Base-by-base conservation (phyloP, 2,797 vertebrate genomes). In the Nyctalus aviator region DNA sequence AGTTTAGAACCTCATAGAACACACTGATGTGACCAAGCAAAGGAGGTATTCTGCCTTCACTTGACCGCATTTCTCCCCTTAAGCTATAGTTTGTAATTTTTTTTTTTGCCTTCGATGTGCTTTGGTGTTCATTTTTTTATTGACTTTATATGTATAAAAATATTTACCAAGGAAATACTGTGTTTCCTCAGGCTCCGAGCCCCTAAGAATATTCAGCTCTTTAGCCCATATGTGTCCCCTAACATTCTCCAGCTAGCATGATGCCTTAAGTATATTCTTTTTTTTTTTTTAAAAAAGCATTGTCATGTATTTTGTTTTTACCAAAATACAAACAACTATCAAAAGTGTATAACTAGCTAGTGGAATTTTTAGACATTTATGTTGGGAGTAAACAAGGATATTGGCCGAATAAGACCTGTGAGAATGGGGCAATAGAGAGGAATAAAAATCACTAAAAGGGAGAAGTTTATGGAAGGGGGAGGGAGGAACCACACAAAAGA, bases 1-100 rank as follows among this genome's bases (percentile, higher is more conserved):
- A 32, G n/a, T 62, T 90, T 84, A 96, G 77, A 92, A 50, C 23
- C n/a, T 78, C 66, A 30, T 2, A 57, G 50, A 91, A 78, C 6
- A 73, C n/a, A 3, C 14, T n/a, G 27, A 35, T 37, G 41, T 79
- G 46, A 79, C 8, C 12, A 83, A 69, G 62, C 35, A 78, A 69
- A 90, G 18, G n/a, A 77, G 23, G 53, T 66, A 57, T 50, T 81
- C 62, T 88, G 25, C 27, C 15, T 11, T 10, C 8, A 6, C 23
- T 9, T 84, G 66, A 68, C 21, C 20, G 69, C 15, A 78, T 82
- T 81, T 82, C 48, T 73, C 27, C 32, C 8, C 44, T 53, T 41
- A 86, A 73, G 1, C 18, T 62, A 73, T 13, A 86, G 44, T 91
- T 53, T 66, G 23, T 75, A 41, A 78, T 6, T n/a, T 48, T 13